Base-by-base conservation (phyloP, 2,113 vertebrate species). In the Mixornis gularis region DNA sequence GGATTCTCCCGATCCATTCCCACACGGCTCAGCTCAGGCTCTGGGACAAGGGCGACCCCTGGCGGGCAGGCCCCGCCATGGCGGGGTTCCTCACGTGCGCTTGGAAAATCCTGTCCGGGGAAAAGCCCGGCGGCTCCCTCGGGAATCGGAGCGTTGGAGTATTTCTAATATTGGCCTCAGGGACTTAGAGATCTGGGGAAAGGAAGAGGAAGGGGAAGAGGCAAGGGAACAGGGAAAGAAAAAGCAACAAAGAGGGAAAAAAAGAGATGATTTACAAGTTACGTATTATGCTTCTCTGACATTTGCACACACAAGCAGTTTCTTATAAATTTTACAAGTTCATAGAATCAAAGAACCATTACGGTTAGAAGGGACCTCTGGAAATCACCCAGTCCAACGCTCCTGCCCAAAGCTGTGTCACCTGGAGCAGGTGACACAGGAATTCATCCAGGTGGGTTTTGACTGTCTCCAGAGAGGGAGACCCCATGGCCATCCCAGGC, bases 11-110 rank as follows among this genome's bases (percentile, higher is more conserved):
- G 29, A 46, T 43, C 76, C 66, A 11, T 1, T 73, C 16, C 43
- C 49, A 3, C 52, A 8, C 38, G 74, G 20, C 51, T 21, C 38
- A 1, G 27, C 17, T 48, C 79, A 16, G 41, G 80, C 79, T 38
- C 14, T 36, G 52, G 89, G 95, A 16, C 96, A 96, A 97, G 97
- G 90, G 96, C 86, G 97, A 87, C 97, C 92, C 65, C 97, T 95
- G 93, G 95, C 96, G 97, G 93, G 17, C 36, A 46, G 34, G 13
- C 9, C 8, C 12, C 17, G 72, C 65, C 79, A 68, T 92, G 81
- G 74, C 79, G 16, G 48, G 15, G 7, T 14, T 24, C 63, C 55
- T 18, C 22, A 2, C 6, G 63, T 1, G 62, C 9, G 0, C n/a
- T 12, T 0, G 3, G 32, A 48, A 74, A 60, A 52, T 11, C 73